phyloP scores from a whole-genome alignment of 1,140 invertebrate species.

The Drosophila sp. region DNA sequence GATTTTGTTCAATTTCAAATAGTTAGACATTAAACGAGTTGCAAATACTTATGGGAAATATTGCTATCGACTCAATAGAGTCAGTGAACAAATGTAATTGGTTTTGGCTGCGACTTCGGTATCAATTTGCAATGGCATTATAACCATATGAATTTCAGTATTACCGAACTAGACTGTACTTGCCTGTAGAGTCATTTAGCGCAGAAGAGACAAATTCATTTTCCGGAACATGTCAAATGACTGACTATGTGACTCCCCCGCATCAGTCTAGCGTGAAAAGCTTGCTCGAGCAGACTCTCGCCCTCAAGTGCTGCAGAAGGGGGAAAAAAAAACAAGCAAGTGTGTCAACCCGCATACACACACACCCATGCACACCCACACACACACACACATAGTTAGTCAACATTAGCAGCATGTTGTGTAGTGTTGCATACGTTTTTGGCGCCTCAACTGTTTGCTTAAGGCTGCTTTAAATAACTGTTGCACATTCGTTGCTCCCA shows the following conservation, averaged over 20 bases:
- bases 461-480: constrained; percentile 64
- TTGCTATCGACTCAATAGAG: no score
- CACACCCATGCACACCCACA: constrained; percentile 15
- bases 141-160: not conserved
- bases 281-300: constrained; percentile 43
- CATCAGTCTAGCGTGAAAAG: constrained; percentile 43
- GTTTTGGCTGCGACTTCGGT: not conserved
- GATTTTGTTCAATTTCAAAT: no score
- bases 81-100: not conserved
- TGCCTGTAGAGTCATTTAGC: constrained; percentile 6
- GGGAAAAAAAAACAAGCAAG: constrained; percentile 34
- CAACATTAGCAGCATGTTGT: constrained; percentile 49
- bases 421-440: constrained; percentile 48
- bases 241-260: constrained; percentile 24
- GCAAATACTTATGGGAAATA: no score
- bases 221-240: constrained; percentile 25
- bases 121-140: not conserved
- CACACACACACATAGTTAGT: constrained; percentile 30
- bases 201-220: not conserved
- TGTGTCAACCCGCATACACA: constrained; percentile 55
- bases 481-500: constrained; percentile 35
- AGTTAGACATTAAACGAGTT: no score
- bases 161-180: not conserved
- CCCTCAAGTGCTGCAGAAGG: constrained; percentile 50
- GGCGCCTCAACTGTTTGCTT: constrained; percentile 62